Percentiles rank a stretch among this genome's conserved stretches.
phyloP scores from a whole-genome alignment of 2,888 invertebrate species.

The Temnothorax ravouxi region DNA sequence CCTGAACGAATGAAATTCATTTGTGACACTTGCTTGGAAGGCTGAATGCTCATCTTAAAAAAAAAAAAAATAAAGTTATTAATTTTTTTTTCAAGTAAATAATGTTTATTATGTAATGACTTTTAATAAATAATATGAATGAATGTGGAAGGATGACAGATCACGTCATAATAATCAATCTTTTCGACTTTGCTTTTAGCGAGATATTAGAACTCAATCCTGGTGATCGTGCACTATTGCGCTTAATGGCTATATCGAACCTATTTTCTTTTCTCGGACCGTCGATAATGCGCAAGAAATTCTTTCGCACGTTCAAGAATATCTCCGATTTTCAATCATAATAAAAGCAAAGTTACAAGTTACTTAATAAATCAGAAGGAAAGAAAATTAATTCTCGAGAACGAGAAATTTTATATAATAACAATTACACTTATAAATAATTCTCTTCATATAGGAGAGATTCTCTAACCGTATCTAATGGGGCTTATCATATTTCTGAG shows the following conservation, averaged over 20 bases:
- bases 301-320: constrained; percentile 36
- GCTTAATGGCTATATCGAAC: constrained; percentile 51
- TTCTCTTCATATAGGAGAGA: background rate
- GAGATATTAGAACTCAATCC: constrained; percentile 62
- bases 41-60: too few relatives aligned
- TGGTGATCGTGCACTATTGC: constrained; percentile 48
- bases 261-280: constrained; percentile 33
- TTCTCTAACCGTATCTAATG: background rate
- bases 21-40: too few relatives aligned
- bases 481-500: background rate
- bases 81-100: too few relatives aligned
- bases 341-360: constrained; percentile 17
- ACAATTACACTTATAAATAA: background rate
- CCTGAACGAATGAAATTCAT: too few relatives aligned
- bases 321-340: constrained; percentile 6
- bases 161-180: constrained; percentile 70
- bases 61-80: too few relatives aligned
- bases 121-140: too few relatives aligned
- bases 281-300: constrained; percentile 35
- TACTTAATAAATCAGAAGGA: background rate
- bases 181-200: constrained; percentile 60
- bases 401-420: background rate
- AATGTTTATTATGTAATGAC: too few relatives aligned
- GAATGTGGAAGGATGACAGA: constrained; percentile 60
- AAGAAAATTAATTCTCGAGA: background rate